Conservation (phyloP, 2,888 invertebrate genomes). For the Meta bourneti region DNA sequence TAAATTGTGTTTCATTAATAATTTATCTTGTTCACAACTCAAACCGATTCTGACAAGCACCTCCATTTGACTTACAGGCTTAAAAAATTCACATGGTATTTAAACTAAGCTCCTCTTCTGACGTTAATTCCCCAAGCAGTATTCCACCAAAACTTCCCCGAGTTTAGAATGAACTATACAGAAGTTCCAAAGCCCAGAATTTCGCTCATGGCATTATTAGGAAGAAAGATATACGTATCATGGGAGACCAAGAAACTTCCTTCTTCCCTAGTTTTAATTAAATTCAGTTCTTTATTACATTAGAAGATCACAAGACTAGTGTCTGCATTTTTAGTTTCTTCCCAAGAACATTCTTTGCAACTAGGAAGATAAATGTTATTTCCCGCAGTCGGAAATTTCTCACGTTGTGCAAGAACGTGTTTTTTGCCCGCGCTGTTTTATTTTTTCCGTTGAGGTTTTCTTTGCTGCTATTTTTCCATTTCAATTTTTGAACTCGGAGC, state of each 20-base stretch:
- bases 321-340: conserved; percentile 35
- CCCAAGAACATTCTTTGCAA: conserved; percentile 17
- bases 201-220: conserved; percentile 4
- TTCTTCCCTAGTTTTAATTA: conserved; percentile 38
- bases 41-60: not conserved
- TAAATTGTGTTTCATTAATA: too few relatives aligned
- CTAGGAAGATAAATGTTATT: conserved; percentile 29
- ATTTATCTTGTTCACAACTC: too few relatives aligned
- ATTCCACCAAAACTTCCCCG: not conserved
- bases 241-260: conserved; percentile 19
- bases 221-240: conserved; percentile 35
- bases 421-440: conserved; percentile 10
- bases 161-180: not conserved
- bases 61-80: not conserved
- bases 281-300: conserved; percentile 60
- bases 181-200: not conserved
- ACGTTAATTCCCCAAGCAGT: not conserved
- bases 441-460: not conserved
- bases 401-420: conserved; percentile 4
- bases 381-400: conserved; percentile 7
- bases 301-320: conserved; percentile 52
- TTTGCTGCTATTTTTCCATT: not conserved
- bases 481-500: not conserved
- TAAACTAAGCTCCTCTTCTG: not conserved
- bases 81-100: not conserved